Percentiles rank a stretch among this genome's conserved stretches.
phyloP scores from a whole-genome alignment of 2,888 invertebrate genomes.

The Liopterus haemorrhoidalis region DNA sequence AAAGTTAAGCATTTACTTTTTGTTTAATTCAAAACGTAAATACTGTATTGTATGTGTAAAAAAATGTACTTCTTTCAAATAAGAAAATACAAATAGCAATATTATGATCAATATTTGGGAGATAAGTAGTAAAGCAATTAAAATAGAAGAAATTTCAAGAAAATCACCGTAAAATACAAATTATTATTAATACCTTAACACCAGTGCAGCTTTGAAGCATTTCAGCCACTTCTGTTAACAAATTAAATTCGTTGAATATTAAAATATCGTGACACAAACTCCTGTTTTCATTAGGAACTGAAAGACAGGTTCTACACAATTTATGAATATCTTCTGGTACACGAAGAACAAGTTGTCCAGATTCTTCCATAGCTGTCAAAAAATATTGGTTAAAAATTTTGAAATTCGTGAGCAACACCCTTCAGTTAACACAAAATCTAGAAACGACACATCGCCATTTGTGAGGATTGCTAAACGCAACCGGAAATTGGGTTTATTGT shows the following conservation, averaged over 20 bases:
- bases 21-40: no score
- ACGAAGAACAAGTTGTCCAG: constrained; percentile 28
- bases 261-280: constrained; percentile 20
- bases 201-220: constrained; percentile 26
- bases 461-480: constrained; percentile 20
- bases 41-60: no score
- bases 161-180: no score
- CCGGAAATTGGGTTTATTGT: no score
- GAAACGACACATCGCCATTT: background rate
- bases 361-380: constrained; percentile 17
- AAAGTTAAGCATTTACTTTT: no score
- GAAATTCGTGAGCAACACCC: constrained; percentile 15
- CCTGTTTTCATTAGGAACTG: constrained; percentile 22
- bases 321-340: constrained; percentile 32
- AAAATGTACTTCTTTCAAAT: no score
- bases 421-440: constrained; percentile 17
- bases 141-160: no score
- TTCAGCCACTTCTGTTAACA: constrained; percentile 23
- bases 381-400: constrained; percentile 9
- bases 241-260: constrained; percentile 19
- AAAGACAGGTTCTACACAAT: constrained; percentile 32
- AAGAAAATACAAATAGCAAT: no score
- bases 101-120: no score
- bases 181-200: constrained; percentile 18
- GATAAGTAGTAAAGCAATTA: no score